These are phyloP conservation scores for Anisognathus igniventris DNA, from an alignment of 2,797 vertebrate genomes.

Conservation along the genomic window DNA sequence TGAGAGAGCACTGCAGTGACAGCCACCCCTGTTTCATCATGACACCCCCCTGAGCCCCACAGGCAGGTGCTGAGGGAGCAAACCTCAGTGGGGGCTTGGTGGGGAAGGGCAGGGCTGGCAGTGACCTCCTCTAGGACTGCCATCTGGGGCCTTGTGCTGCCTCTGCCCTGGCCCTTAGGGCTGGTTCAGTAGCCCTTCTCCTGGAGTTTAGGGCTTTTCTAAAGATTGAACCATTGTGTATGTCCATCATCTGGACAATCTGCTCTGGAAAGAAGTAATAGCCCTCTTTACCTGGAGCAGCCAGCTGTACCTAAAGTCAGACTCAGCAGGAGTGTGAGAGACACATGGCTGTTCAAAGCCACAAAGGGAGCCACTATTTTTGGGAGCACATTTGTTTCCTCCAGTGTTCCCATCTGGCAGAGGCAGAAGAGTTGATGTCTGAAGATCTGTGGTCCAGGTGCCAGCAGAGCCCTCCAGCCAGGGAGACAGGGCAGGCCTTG, in stretches of 20 bases:
- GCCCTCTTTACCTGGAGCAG: background rate
- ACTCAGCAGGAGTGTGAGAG: background rate
- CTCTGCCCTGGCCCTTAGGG: rapidly evolving
- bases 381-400: slow-evolving; percentile 12
- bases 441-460: background rate
- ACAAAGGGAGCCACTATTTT: background rate
- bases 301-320: background rate
- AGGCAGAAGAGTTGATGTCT: background rate
- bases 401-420: slow-evolving; percentile 10
- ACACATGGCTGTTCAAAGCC: background rate
- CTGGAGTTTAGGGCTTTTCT: background rate
- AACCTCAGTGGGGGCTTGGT: too few relatives aligned
- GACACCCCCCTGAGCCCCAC: background rate
- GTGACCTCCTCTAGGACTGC: background rate
- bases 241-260: background rate
- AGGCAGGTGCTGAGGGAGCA: background rate
- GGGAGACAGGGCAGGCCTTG: background rate
- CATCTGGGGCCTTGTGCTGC: rapidly evolving
- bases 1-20: background rate
- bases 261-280: slow-evolving; percentile 20
- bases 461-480: background rate
- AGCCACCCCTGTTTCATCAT: background rate
- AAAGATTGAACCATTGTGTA: background rate
- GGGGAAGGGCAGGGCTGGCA: rapidly evolving
- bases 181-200: background rate